Evolutionary conservation across 1,140 invertebrate species (phyloP).

Genomic region (Scaptodrosophila lebanonensis): DNA sequence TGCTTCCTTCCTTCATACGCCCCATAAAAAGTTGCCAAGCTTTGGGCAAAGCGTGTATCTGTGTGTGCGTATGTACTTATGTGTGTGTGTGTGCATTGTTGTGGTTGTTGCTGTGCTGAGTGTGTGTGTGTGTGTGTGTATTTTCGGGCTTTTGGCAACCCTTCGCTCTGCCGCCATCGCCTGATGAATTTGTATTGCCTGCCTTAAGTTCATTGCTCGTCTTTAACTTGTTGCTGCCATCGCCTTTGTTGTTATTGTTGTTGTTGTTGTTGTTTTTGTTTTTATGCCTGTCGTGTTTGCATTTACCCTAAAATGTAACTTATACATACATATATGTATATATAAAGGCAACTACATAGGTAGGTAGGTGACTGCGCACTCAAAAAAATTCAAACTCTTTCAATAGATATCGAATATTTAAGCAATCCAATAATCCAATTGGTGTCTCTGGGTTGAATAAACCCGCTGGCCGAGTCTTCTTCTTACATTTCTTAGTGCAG

Average conservation of each 20-base stretch:
- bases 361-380: too few species aligned
- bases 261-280: not conserved
- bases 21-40: constrained; percentile 41
- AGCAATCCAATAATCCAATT: too few species aligned
- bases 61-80: not conserved
- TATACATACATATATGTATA: too few species aligned
- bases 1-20: not conserved
- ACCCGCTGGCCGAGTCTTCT: too few species aligned
- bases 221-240: constrained; percentile 33
- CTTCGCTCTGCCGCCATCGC: too few species aligned
- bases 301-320: not conserved
- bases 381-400: too few species aligned
- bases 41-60: constrained; percentile 29
- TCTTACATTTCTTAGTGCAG: too few species aligned
- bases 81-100: constrained; percentile 15
- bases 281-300: not conserved
- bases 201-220: not conserved
- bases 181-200: constrained; percentile 23
- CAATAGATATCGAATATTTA: too few species aligned
- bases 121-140: constrained; percentile 14
- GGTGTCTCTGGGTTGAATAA: too few species aligned
- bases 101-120: constrained; percentile 4
- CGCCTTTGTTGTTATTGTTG: not conserved
- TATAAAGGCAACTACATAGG: too few species aligned
- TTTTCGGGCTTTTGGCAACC: constrained; percentile 51